phyloP scores from a whole-genome alignment of 2,888 invertebrate species.

The Torymus texanus region DNA sequence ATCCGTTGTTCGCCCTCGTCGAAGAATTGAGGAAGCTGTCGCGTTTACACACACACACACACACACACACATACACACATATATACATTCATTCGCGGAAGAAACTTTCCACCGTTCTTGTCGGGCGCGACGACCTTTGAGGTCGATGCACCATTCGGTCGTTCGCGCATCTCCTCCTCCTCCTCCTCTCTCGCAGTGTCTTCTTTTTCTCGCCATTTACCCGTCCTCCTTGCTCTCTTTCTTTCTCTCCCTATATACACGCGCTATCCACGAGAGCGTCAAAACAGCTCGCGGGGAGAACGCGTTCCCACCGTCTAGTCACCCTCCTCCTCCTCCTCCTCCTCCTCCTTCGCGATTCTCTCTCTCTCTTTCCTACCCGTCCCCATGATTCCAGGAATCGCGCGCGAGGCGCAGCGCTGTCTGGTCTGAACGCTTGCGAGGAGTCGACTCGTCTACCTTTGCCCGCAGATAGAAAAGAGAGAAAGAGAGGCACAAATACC shows the following conservation, averaged over 20 bases:
- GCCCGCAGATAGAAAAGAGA: conserved; percentile 30
- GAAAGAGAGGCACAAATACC: conserved; percentile 61
- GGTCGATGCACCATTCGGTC: conserved; percentile 72
- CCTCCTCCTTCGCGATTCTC: conserved; percentile 39
- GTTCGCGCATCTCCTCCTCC: conserved; percentile 18
- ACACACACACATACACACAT: too few relatives aligned
- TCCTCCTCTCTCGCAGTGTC: conserved; percentile 4
- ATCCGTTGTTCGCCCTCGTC: conserved; percentile 30
- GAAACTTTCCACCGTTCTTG: conserved; percentile 12
- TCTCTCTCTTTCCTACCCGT: conserved; percentile 38
- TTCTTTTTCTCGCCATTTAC: conserved; percentile 39
- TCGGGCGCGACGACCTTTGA: conserved; percentile 72
- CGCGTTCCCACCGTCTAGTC: conserved; percentile 74
- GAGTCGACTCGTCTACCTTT: conserved; percentile 62
- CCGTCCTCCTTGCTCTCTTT: conserved; percentile 53
- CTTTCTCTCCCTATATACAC: conserved; percentile 56
- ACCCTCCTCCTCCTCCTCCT: conserved; percentile 61
- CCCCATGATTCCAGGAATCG: conserved; percentile 63
- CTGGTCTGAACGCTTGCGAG: conserved; percentile 62
- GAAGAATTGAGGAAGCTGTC: conserved; percentile 35
- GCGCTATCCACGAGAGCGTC: conserved; percentile 53
- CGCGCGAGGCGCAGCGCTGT: conserved; percentile 70
- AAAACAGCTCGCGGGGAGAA: conserved; percentile 62
- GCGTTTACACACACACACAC: too few relatives aligned
- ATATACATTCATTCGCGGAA: conserved; percentile 24